Percentiles rank a stretch among this genome's conserved stretches.
These are phyloP conservation scores for Philaethria dido DNA, from an alignment of 2,888 invertebrate species.

Conservation along the genomic window DNA sequence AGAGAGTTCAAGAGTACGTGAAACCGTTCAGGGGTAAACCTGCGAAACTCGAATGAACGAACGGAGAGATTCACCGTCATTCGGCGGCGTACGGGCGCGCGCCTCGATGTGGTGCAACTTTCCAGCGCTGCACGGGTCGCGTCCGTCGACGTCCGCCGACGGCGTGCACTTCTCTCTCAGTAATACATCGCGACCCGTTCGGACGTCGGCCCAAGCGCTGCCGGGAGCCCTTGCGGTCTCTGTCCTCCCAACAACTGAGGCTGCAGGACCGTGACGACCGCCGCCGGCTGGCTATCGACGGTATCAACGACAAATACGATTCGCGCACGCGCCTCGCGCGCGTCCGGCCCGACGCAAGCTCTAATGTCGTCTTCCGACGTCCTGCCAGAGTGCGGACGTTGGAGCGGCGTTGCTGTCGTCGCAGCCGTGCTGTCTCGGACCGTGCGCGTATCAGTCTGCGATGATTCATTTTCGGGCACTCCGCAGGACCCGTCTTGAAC, in stretches of 20 bases:
- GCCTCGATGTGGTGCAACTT: conserved; percentile 44
- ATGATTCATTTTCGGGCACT: conserved; percentile 72
- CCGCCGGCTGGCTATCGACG: conserved; percentile 47
- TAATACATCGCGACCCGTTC: conserved; percentile 83
- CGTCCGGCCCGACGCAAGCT: conserved; percentile 58
- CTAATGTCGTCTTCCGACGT: conserved; percentile 52
- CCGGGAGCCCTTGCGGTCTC: conserved; percentile 50
- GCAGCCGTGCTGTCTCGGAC: conserved; percentile 59
- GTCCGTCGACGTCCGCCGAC: conserved; percentile 52
- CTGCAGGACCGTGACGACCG: conserved; percentile 48
- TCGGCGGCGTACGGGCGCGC: conserved; percentile 52
- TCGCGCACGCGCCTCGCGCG: conserved; percentile 54
- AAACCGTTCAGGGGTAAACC: conserved; percentile 81
- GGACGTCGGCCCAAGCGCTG: conserved; percentile 68
- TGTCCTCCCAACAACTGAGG: conserved; percentile 29
- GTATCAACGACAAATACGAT: conserved; percentile 43
- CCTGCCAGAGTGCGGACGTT: conserved; percentile 58
- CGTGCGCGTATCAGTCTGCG: conserved; percentile 61
- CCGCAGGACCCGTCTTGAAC: conserved; percentile 88
- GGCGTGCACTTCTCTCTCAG: conserved; percentile 65
- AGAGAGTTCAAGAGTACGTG: conserved; percentile 81
- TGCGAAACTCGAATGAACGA: conserved; percentile 82
- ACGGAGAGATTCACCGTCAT: conserved; percentile 68
- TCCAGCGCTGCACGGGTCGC: conserved; percentile 50
- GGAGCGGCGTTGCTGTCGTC: conserved; percentile 52